These are phyloP conservation scores for Cossypha niveicapilla DNA, from an alignment of 2,797 vertebrate species.

Conservation along the genomic window DNA sequence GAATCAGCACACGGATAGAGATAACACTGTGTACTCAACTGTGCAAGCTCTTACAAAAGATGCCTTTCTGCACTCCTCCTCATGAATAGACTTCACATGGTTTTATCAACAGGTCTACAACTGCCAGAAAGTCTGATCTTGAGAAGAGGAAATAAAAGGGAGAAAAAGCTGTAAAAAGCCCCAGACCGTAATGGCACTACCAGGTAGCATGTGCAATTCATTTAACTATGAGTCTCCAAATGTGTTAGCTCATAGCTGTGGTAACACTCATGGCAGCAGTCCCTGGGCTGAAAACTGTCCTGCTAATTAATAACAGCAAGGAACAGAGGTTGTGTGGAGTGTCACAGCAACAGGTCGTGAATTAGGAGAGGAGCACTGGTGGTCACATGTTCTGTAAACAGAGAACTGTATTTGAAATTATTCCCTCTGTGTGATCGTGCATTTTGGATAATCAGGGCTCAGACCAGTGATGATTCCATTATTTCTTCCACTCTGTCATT, in stretches of 20 bases:
- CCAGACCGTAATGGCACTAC: background rate
- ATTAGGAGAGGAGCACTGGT: slow-evolving; percentile 1
- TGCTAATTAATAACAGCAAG: slow-evolving; percentile 55
- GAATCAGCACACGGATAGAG: background rate
- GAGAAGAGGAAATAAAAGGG: background rate
- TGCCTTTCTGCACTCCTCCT: background rate
- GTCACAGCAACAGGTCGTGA: slow-evolving; percentile 23
- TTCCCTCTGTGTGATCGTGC: background rate
- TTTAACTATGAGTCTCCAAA: background rate
- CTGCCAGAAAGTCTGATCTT: background rate
- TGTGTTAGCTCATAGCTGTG: slow-evolving; percentile 46
- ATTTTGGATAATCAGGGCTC: background rate
- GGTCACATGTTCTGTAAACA: background rate
- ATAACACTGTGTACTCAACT: background rate
- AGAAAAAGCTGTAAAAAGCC: background rate
- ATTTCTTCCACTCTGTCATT: background rate
- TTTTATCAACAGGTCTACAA: background rate
- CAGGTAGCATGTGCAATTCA: slow-evolving; percentile 44
- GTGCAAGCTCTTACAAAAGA: background rate
- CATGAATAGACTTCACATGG: background rate
- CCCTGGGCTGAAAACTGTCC: slow-evolving; percentile 16
- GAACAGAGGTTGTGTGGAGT: slow-evolving; percentile 30
- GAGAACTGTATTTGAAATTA: background rate
- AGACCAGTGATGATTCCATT: background rate
- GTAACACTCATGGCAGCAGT: slow-evolving; percentile 29